Base-by-base conservation (phyloP, 2,113 vertebrate genomes). In the Sinocyclocheilus anophthalmus region DNA sequence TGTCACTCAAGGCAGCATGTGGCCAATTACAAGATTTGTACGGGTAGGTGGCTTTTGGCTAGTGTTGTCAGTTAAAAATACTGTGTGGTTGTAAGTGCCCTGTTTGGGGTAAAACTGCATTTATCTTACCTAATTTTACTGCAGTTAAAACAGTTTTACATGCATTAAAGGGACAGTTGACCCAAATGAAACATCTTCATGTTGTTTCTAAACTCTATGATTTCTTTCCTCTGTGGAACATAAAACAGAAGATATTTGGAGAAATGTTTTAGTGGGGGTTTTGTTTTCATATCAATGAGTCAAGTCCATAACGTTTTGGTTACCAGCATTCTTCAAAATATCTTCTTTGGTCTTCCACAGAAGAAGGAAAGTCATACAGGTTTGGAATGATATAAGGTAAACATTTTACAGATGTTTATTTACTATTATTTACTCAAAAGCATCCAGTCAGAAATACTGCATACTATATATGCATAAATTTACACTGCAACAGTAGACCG, bases 1-100 rank as follows among this genome's bases (percentile, higher is more conserved):
- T 93, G 94, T 94, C 94, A 95, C 88, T 95, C 94, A 95, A 91
- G 93, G 92, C 94, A 95, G 94, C 93, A 93, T 95, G 95, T 95
- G 94, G 92, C 94, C 94, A 94, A 94, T 95, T 95, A 94, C 48
- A 55, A 87, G 88, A 90, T 89, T 86, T 84, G 82, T 90, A 14
- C 67, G 73, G 83, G 86, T 86, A 89, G 86, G 89, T 88, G 88
- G 75, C 53, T 0, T 69, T 81, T 22, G 50, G n/a, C 73, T 76
- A 48, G 73, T 45, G 81, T 37, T 83, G 81, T 57, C 67, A 72
- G 81, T 70, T 70, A 81, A 81, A 81, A 81, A 81, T 67, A 24
- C 37, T 22, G 33, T 85, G 73, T 77, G 83, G 70, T 26, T 57
- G 18, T 8, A 76, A 76, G 13, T 76, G 37, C 39, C 14, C 26